phyloP scores from a whole-genome alignment of 2,888 invertebrate species.

The Palloptera scutellata region DNA sequence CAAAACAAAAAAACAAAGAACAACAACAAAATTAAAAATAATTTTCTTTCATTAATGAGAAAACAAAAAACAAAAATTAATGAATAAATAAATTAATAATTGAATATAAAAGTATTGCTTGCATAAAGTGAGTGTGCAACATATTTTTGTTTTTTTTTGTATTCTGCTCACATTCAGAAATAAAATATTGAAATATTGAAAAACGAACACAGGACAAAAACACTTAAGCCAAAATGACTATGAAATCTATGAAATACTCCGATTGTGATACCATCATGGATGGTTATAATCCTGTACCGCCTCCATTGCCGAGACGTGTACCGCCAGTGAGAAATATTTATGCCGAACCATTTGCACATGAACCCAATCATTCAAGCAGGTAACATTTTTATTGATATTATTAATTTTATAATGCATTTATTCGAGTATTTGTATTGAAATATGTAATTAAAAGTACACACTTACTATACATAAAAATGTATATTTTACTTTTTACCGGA shows the following conservation, averaged over 20 bases:
- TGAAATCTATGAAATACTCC: conserved; percentile 66
- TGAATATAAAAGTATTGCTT: conserved; percentile 1
- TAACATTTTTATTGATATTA: too few species aligned
- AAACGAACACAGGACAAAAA: conserved; percentile 21
- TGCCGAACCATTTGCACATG: conserved; percentile 65
- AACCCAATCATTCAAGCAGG: conserved; percentile 64
- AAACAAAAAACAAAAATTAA: conserved; percentile 19
- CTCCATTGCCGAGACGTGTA: conserved; percentile 63
- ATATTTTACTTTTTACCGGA: too few species aligned
- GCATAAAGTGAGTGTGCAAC: not conserved
- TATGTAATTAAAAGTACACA: too few species aligned
- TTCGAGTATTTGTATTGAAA: too few species aligned
- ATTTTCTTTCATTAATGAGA: conserved; percentile 27
- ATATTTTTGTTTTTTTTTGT: not conserved
- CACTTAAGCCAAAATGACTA: conserved; percentile 59
- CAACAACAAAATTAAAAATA: conserved; percentile 24
- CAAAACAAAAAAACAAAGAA: conserved; percentile 21
- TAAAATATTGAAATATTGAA: not conserved
- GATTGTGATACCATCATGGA: conserved; percentile 67
- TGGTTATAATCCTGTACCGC: conserved; percentile 65
- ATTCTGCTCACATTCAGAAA: not conserved
- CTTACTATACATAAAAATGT: too few species aligned
- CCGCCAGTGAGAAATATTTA: conserved; percentile 65
- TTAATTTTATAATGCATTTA: too few species aligned
- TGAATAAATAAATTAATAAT: conserved; percentile 22